phyloP scores from a whole-genome alignment of 2,113 vertebrate species.

The Protobothrops flavoviridis region DNA sequence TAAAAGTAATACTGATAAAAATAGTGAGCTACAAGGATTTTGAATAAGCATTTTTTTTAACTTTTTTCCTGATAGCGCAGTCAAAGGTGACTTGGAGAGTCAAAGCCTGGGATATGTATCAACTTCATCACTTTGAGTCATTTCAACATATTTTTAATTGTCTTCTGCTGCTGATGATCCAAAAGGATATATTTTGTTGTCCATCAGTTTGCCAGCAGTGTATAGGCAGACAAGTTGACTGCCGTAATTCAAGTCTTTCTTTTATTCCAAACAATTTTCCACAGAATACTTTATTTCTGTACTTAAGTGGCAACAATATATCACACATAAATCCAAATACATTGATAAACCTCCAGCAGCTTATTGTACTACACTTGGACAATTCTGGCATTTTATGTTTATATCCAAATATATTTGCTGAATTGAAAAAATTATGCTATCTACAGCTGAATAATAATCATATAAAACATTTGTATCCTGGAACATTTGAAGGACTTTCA shows the following conservation, averaged over 20 bases:
- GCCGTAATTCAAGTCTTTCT: constrained; percentile 63
- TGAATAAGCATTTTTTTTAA: constrained; percentile 41
- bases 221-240: constrained; percentile 68
- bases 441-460: constrained; percentile 72
- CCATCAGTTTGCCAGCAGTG: constrained; percentile 67
- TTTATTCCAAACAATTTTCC: constrained; percentile 64
- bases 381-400: constrained; percentile 62
- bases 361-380: constrained; percentile 68
- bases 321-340: constrained; percentile 55
- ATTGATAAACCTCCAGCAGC: constrained; percentile 61
- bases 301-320: constrained; percentile 72
- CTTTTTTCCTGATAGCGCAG: constrained; percentile 63
- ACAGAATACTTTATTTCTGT: constrained; percentile 59
- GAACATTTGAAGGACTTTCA: constrained; percentile 70
- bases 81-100: constrained; percentile 66
- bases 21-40: constrained; percentile 22
- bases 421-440: constrained; percentile 61
- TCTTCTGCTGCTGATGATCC: constrained; percentile 65
- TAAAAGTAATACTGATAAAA: constrained; percentile 18
- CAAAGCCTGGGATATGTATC: constrained; percentile 65
- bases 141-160: constrained; percentile 60
- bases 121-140: constrained; percentile 46
- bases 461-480: constrained; percentile 67
- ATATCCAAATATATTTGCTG: constrained; percentile 66
- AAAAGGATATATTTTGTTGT: constrained; percentile 64